Evolutionary conservation across 2,888 invertebrate genomes (phyloP), one percentile per base, ranked within the genome.

Genomic region (Agrotis ipsilon): DNA sequence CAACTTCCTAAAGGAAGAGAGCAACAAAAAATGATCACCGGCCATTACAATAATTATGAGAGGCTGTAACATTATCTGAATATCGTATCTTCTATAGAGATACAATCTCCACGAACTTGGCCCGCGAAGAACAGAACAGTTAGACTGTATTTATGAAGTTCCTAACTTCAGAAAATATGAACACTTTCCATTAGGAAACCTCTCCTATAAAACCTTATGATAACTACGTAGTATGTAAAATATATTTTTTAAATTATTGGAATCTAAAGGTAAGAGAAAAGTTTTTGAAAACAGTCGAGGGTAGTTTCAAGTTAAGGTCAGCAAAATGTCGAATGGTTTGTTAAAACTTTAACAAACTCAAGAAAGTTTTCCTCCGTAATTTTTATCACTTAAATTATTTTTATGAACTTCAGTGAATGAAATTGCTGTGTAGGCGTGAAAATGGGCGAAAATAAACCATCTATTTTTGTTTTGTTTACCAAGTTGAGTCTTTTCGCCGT

Each of bases 111-210:
- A 68, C 32, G 52, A 77, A 83, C 74, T 78, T 57, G 43, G 58
- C 21, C 48, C 52, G 48, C 27, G 65, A 68, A 18, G 58, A 59
- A 27, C 52, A 54, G 60, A 72, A 69, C 75, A 75, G 62, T 78
- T 81, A 80, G n/a, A 55, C 63, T 11, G 48, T 78, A 85, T 84
- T 84, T 85, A 84, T 80, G 72, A 75, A 80, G 68, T 85, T 82
- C 32, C 48, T 58, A 84, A 84, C 71, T 84, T 80, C 39, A 51
- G 64, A 62, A 85, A 85, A 84, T 85, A 85, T 80, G 75, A 74
- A 80, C 75, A 82, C 73, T 84, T 82, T 85, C 84, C 82, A 84
- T 84, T 86, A 85, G 27, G 54, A 61, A 68, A 68, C 75, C 73
- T 70, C 19, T 39, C 61, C 81, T 73, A 83, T 84, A 77, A 86